Percentiles rank a stretch among this genome's conserved stretches.
Conservation (phyloP, 2,113 vertebrate genomes). For the Mesocricetus auratus region DNA sequence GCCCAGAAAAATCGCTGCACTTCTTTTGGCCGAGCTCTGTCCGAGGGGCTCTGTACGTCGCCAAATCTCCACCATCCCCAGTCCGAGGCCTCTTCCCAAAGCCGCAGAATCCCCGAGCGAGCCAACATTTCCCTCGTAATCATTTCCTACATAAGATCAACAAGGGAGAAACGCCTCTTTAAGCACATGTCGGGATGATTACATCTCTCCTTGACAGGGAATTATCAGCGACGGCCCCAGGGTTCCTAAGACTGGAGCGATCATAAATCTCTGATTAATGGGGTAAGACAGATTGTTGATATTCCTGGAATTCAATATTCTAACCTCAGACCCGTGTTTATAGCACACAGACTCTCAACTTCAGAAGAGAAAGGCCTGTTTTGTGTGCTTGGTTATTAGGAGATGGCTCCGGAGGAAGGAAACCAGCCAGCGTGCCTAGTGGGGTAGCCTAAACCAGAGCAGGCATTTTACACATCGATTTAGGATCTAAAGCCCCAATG, state of each 20-base stretch:
- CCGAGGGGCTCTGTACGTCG: background rate
- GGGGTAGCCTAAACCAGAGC: constrained; percentile 35
- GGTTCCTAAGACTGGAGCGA: background rate
- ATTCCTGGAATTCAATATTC: constrained; percentile 77
- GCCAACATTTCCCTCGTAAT: constrained; percentile 67
- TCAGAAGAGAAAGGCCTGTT: constrained; percentile 22
- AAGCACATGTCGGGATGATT: constrained; percentile 73
- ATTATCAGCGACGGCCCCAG: constrained; percentile 67
- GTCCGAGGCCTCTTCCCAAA: background rate
- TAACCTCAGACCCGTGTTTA: constrained; percentile 76
- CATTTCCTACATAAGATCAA: constrained; percentile 73
- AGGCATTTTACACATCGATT: background rate
- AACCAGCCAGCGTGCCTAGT: background rate
- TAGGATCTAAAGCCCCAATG: constrained; percentile 35
- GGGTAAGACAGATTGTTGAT: constrained; percentile 80
- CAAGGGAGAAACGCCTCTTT: constrained; percentile 69
- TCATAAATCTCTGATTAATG: constrained; percentile 70
- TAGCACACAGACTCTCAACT: constrained; percentile 48
- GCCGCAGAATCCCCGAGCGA: background rate
- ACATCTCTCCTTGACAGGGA: constrained; percentile 67
- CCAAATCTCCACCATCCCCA: background rate
- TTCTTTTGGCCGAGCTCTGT: background rate
- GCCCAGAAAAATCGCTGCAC: background rate
- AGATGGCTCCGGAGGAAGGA: background rate
- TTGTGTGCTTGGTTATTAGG: constrained; percentile 51